Evolutionary conservation across 2,113 vertebrate genomes (phyloP).

Genomic region (Piprites chloris): DNA sequence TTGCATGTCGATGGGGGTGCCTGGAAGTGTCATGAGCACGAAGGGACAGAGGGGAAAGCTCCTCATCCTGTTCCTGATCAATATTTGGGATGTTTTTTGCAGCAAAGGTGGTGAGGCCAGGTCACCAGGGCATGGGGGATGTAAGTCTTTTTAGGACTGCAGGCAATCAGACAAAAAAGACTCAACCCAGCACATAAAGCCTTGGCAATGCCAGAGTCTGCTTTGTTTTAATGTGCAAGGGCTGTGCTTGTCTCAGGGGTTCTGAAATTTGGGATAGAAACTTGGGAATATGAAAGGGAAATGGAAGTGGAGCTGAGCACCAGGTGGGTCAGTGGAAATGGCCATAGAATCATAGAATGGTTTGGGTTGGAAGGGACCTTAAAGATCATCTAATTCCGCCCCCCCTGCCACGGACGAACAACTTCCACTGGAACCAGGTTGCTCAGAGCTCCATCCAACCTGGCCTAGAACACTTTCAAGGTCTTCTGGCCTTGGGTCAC

Average conservation of each 20-base stretch:
- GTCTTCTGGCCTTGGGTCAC: not conserved
- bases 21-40: not conserved
- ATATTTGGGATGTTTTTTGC: constrained; percentile 16
- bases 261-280: not conserved
- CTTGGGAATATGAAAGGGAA: not conserved
- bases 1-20: not conserved
- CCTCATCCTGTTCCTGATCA: not conserved
- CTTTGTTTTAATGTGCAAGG: not conserved
- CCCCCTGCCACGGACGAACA: not conserved
- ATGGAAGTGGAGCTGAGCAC: not conserved
- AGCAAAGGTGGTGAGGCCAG: constrained; percentile 2
- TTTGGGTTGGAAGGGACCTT: not conserved
- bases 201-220: not conserved
- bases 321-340: fast-evolving
- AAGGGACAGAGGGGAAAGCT: not conserved
- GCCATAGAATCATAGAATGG: not conserved
- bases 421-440: not conserved
- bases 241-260: not conserved
- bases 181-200: not conserved
- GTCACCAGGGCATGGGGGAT: not conserved
- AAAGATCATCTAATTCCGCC: not conserved
- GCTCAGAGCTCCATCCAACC: not conserved
- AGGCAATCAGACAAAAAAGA: not conserved
- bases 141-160: not conserved
- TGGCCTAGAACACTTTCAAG: not conserved